Evolutionary conservation across 2,797 vertebrate species (phyloP), one percentile per base, ranked within the genome.

Genomic region (Syncerus caffer): DNA sequence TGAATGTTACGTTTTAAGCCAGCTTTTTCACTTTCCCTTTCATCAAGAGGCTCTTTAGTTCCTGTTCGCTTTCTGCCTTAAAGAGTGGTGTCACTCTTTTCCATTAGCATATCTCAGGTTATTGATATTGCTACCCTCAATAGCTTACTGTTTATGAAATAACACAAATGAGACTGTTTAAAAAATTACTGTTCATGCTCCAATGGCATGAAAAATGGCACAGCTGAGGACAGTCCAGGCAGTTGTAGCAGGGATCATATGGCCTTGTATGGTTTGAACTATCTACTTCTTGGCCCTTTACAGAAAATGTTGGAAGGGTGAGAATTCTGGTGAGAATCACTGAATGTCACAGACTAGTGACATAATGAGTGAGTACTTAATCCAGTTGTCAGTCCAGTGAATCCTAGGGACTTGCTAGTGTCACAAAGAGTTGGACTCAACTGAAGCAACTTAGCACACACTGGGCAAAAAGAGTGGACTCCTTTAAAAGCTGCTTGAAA

Each of bases 401-500:
- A 53, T 84, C 51, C 12, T 34, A 27, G 60, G 21, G 10, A 74
- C 95, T 79, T 84, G 67, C 74, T 90, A 88, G 93, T 67, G 38
- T 74, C 38, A 14, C 38, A 42, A 74, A 74, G 67, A 38, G 38
- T 42, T 1, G 0, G 12, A 74, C 67, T 74, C n/a, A 34, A 74
- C 67, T 74, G n/a, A 34, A 74, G 67, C 21, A 42, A 42, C 38
- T 74, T 42, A 25, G 67, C 21, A 42, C 71, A 51, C n/a, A 11
- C 23, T 74, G 27, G 42, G 67, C 82, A 88, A 31, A 53, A 95
- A 74, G 31, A 96, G 25, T 25, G 7, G 58, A 58, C 57, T 97
- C 71, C 42, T 88, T 88, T 85, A 53, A 95, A 96, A 94, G 47
- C 16, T 83, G 60, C 51, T 60, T 95, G 71, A 74, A 74, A 74